Conservation (phyloP, 2,888 invertebrate species). For the Nomada flava region DNA sequence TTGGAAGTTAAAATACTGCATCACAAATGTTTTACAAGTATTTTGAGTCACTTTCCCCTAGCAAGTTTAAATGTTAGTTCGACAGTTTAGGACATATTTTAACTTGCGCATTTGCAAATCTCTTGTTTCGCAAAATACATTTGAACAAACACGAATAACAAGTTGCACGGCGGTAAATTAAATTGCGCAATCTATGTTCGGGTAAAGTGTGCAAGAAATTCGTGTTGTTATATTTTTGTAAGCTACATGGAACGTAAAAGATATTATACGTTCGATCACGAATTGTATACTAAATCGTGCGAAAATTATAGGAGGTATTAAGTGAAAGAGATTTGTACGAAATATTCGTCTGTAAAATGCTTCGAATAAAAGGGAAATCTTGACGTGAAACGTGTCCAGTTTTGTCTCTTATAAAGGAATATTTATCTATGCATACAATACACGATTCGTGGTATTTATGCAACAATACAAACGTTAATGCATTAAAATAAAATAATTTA, state of each 20-base stretch:
- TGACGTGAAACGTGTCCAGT: not conserved
- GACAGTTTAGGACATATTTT: no score
- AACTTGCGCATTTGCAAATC: not conserved
- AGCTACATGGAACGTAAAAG: slow-evolving; percentile 1
- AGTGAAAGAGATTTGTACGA: slow-evolving; percentile 10
- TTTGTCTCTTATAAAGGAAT: not conserved
- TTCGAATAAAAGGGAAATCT: slow-evolving; percentile 31
- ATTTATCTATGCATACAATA: not conserved
- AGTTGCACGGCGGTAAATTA: slow-evolving; percentile 8
- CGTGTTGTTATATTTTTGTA: slow-evolving; percentile 52
- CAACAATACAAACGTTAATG: slow-evolving; percentile 53
- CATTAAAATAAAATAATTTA: slow-evolving; percentile 71
- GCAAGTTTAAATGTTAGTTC: not conserved
- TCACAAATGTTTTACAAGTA: slow-evolving; percentile 10
- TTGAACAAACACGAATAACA: not conserved
- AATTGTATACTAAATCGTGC: slow-evolving; percentile 6
- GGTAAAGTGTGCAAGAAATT: slow-evolving; percentile 24
- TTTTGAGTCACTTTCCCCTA: slow-evolving; percentile 1
- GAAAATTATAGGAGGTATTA: not conserved
- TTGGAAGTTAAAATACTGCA: not conserved
- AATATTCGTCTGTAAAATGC: slow-evolving; percentile 33
- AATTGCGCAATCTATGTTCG: slow-evolving; percentile 11
- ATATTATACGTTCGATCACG: slow-evolving; percentile 1
- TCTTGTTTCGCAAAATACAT: not conserved
- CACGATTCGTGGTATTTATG: slow-evolving; percentile 26